phyloP scores from a whole-genome alignment of 2,888 invertebrate species.

The Steromphala cineraria region DNA sequence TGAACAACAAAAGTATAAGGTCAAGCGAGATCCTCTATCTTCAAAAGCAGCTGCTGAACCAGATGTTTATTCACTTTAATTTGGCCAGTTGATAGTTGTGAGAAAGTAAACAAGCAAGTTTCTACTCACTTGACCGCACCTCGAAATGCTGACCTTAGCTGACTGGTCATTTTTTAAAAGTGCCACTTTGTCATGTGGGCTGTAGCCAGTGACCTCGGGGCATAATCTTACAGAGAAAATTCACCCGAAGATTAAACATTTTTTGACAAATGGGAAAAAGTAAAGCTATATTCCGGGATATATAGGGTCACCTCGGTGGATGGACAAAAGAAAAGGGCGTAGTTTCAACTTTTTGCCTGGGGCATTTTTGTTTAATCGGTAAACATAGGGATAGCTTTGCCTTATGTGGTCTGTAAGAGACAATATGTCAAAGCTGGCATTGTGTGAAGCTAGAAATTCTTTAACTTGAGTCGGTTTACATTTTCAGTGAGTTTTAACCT shows the following conservation, averaged over 20 bases:
- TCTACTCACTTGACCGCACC: not conserved
- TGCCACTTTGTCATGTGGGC: conserved; percentile 19
- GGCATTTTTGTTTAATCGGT: conserved; percentile 19
- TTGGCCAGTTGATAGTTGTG: conserved; percentile 9
- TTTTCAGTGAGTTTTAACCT: too few species aligned
- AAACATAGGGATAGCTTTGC: conserved; percentile 7
- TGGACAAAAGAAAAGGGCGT: not conserved
- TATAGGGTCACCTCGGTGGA: not conserved
- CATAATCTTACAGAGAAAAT: conserved; percentile 14
- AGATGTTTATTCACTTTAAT: conserved; percentile 12
- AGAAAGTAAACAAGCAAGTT: conserved; percentile 9
- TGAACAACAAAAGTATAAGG: too few species aligned
- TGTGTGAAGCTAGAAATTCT: not conserved
- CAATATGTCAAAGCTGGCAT: not conserved
- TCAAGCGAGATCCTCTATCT: not conserved
- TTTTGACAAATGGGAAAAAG: conserved; percentile 20
- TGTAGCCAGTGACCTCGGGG: not conserved
- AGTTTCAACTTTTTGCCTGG: conserved; percentile 15
- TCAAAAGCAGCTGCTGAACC: not conserved
- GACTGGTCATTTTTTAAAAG: conserved; percentile 20
- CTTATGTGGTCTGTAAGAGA: conserved; percentile 15
- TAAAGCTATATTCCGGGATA: conserved; percentile 17
- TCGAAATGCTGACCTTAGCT: not conserved
- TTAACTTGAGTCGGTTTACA: too few species aligned
- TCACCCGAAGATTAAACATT: conserved; percentile 18